Evolutionary conservation across 2,797 vertebrate genomes (phyloP).

Genomic region (Sitta carolinensis): DNA sequence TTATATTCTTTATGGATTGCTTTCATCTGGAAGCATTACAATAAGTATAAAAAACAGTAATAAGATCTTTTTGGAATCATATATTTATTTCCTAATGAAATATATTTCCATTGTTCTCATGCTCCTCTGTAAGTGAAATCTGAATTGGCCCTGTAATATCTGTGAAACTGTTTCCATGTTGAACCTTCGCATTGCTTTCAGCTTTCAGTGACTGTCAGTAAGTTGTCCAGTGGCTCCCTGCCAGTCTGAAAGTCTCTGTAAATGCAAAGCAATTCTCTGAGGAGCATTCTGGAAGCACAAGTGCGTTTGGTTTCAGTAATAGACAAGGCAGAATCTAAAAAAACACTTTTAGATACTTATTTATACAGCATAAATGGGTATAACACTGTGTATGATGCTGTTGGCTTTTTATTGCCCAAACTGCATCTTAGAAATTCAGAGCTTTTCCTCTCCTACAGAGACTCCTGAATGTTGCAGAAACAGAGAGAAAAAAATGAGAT

Average conservation of each 20-base stretch:
- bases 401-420: slow-evolving; percentile 58
- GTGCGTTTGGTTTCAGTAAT: slow-evolving; percentile 55
- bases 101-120: not conserved
- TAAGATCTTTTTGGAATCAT: not conserved
- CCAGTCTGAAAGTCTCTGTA: slow-evolving; percentile 62
- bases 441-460: not conserved
- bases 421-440: slow-evolving; percentile 41
- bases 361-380: slow-evolving; percentile 64
- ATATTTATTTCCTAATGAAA: not conserved
- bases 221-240: slow-evolving; percentile 55
- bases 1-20: not conserved
- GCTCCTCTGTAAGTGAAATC: slow-evolving; percentile 27
- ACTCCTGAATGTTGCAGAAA: slow-evolving; percentile 22
- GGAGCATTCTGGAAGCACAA: slow-evolving; percentile 58
- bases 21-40: not conserved
- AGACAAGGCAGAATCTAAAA: slow-evolving; percentile 58
- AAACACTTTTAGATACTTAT: slow-evolving; percentile 70
- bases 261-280: slow-evolving; percentile 53
- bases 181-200: not conserved
- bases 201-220: slow-evolving; percentile 49
- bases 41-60: not conserved
- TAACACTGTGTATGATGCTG: slow-evolving; percentile 55
- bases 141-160: not conserved
- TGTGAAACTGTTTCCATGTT: slow-evolving; percentile 61
- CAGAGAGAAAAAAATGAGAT: slow-evolving; percentile 32